These are phyloP conservation scores for Cotesia glomerata DNA, from an alignment of 1,140 invertebrate species.

Conservation along the genomic window DNA sequence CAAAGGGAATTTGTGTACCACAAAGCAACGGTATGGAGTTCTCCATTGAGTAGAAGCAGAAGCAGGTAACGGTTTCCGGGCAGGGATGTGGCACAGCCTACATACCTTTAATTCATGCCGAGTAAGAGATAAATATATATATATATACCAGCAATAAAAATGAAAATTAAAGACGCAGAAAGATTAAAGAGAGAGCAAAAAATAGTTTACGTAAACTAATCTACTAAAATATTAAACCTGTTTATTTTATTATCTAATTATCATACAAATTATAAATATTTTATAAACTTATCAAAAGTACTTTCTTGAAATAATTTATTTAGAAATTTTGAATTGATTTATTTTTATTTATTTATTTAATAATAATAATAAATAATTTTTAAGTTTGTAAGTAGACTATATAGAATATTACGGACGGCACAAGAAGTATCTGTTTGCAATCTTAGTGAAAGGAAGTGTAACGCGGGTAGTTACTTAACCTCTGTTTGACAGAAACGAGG, in stretches of 20 bases:
- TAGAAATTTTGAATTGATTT: too few relatives aligned
- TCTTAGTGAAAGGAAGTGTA: conserved; percentile 51
- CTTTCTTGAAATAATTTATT: too few relatives aligned
- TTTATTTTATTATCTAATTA: neutral
- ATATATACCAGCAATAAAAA: conserved; percentile 1
- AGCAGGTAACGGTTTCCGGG: conserved; percentile 60
- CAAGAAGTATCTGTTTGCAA: neutral
- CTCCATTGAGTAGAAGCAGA: conserved; percentile 54
- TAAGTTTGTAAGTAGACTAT: neutral
- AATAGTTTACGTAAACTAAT: too few relatives aligned
- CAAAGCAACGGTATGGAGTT: conserved; percentile 43
- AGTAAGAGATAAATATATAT: conserved; percentile 35
- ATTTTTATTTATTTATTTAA: too few relatives aligned
- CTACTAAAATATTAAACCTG: too few relatives aligned
- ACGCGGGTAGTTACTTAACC: conserved; percentile 49
- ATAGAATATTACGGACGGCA: neutral
- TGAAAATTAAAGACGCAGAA: neutral
- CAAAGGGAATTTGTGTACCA: conserved; percentile 44
- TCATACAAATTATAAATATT: neutral
- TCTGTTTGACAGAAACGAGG: conserved; percentile 53
- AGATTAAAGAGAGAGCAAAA: too few relatives aligned
- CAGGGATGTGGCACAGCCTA: conserved; percentile 63
- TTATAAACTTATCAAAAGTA: too few relatives aligned
- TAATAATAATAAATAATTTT: neutral
- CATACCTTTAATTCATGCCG: conserved; percentile 53